A percentile compares a stretch with the other conserved stretches of the same genome.
These are phyloP conservation scores for Macrochelys suwanniensis DNA, from an alignment of 2,797 vertebrate genomes.

Conservation along the genomic window DNA sequence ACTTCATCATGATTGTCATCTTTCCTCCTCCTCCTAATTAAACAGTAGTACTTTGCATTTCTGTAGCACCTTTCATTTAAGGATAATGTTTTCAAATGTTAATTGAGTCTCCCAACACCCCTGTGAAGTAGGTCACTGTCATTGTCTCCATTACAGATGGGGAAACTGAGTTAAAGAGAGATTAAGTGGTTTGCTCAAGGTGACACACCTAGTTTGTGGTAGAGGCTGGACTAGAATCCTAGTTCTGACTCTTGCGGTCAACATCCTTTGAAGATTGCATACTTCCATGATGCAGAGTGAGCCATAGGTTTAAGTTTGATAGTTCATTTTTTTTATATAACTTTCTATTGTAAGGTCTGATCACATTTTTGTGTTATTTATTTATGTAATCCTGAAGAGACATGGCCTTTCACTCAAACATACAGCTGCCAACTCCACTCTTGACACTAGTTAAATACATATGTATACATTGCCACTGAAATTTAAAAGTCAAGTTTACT, in stretches of 20 bases:
- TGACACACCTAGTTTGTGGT: background rate
- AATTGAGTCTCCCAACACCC: slow-evolving; percentile 60
- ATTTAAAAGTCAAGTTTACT: slow-evolving; percentile 69
- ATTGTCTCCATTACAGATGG: slow-evolving; percentile 32
- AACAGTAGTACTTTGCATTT: slow-evolving; percentile 51
- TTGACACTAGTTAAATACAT: slow-evolving; percentile 67
- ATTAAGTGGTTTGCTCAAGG: background rate
- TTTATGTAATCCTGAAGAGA: background rate
- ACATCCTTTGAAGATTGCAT: slow-evolving; percentile 4
- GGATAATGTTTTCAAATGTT: slow-evolving; percentile 50
- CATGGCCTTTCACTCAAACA: slow-evolving; percentile 60
- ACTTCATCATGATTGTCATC: slow-evolving; percentile 61
- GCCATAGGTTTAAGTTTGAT: slow-evolving; percentile 28
- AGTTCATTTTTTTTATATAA: background rate
- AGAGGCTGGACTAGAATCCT: background rate
- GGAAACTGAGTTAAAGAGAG: slow-evolving; percentile 1
- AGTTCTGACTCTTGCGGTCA: background rate
- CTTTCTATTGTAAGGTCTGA: slow-evolving; percentile 52
- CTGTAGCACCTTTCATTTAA: slow-evolving; percentile 69
- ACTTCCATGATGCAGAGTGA: background rate
- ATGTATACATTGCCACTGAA: slow-evolving; percentile 15
- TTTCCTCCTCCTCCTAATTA: slow-evolving; percentile 44
- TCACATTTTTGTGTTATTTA: slow-evolving; percentile 63
- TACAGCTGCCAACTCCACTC: slow-evolving; percentile 65
- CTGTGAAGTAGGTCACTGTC: slow-evolving; percentile 8